Conservation (phyloP, 2,888 invertebrate species). For the Antheraea yamamai region DNA sequence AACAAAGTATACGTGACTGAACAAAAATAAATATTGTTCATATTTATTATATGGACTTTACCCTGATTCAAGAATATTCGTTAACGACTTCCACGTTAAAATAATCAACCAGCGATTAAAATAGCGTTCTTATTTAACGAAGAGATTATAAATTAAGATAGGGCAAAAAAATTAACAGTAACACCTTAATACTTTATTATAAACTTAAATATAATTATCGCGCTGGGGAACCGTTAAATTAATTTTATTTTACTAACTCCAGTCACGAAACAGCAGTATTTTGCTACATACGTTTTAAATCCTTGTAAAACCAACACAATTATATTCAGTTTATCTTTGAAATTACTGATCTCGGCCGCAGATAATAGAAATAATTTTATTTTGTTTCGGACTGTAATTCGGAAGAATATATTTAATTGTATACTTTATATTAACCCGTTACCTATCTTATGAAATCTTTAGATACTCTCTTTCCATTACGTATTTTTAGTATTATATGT, state of each 20-base stretch:
- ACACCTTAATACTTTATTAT: constrained; percentile 43
- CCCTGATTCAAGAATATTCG: background rate
- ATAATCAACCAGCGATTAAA: background rate
- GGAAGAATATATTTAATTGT: background rate
- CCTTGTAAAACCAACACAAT: background rate
- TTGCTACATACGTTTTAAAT: background rate
- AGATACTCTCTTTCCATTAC: no score
- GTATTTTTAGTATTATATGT: no score
- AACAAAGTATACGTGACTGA: no score
- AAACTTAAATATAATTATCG: constrained; percentile 44
- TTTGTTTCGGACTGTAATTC: background rate
- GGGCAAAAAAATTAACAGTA: constrained; percentile 30
- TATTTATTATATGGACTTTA: background rate
- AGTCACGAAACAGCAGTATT: constrained; percentile 38
- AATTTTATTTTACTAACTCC: constrained; percentile 43
- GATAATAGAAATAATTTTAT: background rate
- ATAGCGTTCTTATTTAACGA: background rate
- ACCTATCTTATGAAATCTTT: no score
- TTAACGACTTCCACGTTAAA: background rate
- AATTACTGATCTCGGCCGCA: background rate
- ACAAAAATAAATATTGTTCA: no score
- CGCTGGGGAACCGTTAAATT: constrained; percentile 39
- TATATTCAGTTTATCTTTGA: constrained; percentile 22
- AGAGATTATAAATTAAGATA: constrained; percentile 2
- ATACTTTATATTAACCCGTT: no score